Conservation (phyloP, 2,113 vertebrate genomes). For the Geococcyx californianus region DNA sequence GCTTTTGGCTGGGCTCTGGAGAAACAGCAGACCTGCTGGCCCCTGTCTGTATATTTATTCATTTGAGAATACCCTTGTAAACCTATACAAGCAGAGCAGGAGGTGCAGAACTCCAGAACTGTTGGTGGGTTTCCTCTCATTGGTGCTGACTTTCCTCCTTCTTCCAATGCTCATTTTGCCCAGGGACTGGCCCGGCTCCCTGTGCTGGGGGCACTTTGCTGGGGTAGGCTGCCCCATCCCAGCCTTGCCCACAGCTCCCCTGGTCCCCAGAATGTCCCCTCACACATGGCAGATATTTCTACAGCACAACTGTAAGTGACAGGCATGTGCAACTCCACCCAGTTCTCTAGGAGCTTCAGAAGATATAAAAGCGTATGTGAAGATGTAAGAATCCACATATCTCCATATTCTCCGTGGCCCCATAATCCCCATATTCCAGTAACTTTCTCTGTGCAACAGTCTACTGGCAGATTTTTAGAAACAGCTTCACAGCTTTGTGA, state of each 20-base stretch:
- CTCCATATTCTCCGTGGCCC: not conserved
- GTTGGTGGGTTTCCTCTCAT: not conserved
- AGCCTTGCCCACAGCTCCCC: not conserved
- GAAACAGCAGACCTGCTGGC: not conserved
- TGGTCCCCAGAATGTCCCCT: not conserved
- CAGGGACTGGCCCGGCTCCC: rapidly evolving
- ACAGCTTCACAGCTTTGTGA: rapidly evolving
- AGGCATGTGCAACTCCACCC: not conserved
- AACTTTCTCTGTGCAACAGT: not conserved
- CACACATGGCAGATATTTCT: not conserved
- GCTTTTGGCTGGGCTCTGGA: not conserved
- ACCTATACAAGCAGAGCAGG: not conserved
- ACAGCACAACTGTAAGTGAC: not conserved
- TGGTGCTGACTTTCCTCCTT: rapidly evolving
- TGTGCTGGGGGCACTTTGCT: not conserved
- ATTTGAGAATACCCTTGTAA: not conserved
- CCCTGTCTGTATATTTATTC: not conserved
- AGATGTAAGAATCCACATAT: not conserved
- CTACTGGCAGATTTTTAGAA: not conserved
- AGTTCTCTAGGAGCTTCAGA: not conserved
- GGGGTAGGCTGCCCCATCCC: not conserved
- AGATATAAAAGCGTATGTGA: not conserved
- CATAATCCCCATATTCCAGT: not conserved
- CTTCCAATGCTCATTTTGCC: rapidly evolving
- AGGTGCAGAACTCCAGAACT: not conserved